Percentiles rank a stretch among this genome's conserved stretches.
Evolutionary conservation across 2,797 vertebrate species (phyloP).

Genomic region (Vultur gryphus): DNA sequence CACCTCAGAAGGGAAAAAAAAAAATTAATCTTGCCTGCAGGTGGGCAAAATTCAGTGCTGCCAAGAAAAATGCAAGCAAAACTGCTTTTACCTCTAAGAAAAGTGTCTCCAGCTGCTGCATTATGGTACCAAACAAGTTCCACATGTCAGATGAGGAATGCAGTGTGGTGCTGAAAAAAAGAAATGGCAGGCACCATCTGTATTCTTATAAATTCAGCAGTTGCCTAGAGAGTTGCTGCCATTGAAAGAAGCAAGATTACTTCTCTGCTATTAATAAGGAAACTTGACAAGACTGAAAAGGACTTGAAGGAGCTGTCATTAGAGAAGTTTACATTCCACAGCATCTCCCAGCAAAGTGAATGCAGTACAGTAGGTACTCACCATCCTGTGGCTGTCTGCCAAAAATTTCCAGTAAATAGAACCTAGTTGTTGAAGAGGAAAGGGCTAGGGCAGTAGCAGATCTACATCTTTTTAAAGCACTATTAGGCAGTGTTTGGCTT

Average conservation of each 20-base stretch:
- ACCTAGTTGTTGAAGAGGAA: not conserved
- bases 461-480: not conserved
- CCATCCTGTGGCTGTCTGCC: not conserved
- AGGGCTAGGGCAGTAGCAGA: not conserved
- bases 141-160: constrained; percentile 46
- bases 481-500: not conserved
- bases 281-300: constrained; percentile 42
- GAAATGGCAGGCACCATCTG: constrained; percentile 60
- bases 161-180: constrained; percentile 1
- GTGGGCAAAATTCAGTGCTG: constrained; percentile 49
- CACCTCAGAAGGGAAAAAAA: constrained; percentile 3
- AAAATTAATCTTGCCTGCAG: constrained; percentile 32
- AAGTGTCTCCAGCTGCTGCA: constrained; percentile 54
- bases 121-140: constrained; percentile 52
- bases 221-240: constrained; percentile 53
- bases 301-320: constrained; percentile 26
- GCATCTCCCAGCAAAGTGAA: not conserved
- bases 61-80: constrained; percentile 57
- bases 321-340: constrained; percentile 22
- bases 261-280: constrained; percentile 44
- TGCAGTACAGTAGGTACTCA: not conserved
- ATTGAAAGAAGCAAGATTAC: constrained; percentile 44
- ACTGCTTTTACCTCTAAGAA: constrained; percentile 33
- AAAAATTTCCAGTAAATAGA: not conserved
- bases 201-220: constrained; percentile 37